A percentile compares a stretch with the other conserved stretches of the same genome.
phyloP scores from a whole-genome alignment of 2,888 invertebrate genomes.

The Syrphus vitripennis region DNA sequence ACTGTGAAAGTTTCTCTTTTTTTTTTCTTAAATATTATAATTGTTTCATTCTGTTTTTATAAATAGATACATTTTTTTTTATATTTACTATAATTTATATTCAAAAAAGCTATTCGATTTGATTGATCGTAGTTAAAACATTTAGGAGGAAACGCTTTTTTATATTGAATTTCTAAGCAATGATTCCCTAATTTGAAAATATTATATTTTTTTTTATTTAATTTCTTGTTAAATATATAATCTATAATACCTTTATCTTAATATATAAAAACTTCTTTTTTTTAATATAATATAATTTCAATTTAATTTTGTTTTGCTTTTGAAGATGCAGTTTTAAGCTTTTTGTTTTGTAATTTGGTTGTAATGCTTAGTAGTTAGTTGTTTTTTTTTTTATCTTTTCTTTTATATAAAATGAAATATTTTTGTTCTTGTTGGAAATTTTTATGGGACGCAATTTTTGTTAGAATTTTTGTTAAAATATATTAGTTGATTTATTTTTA shows the following conservation, averaged over 20 bases:
- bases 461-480: slow-evolving; percentile 45
- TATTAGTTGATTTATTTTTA: slow-evolving; percentile 30
- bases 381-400: slow-evolving; percentile 24
- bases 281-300: background rate
- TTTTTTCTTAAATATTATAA: slow-evolving; percentile 25
- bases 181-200: slow-evolving; percentile 42
- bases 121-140: slow-evolving; percentile 68
- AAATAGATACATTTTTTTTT: slow-evolving; percentile 47
- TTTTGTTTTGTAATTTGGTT: slow-evolving; percentile 58
- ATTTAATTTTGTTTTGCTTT: background rate
- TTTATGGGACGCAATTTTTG: slow-evolving; percentile 67
- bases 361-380: slow-evolving; percentile 47
- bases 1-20: background rate
- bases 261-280: slow-evolving; percentile 15
- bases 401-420: slow-evolving; percentile 16
- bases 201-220: slow-evolving; percentile 11
- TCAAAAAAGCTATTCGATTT: slow-evolving; percentile 70
- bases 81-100: slow-evolving; percentile 1
- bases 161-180: slow-evolving; percentile 39
- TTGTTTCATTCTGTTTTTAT: slow-evolving; percentile 30
- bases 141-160: slow-evolving; percentile 58
- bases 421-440: slow-evolving; percentile 17
- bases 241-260: slow-evolving; percentile 56
- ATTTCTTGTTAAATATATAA: slow-evolving; percentile 35
- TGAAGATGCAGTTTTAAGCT: slow-evolving; percentile 42